phyloP scores from a whole-genome alignment of 1,140 invertebrate genomes.

The Lucilia sericata region DNA sequence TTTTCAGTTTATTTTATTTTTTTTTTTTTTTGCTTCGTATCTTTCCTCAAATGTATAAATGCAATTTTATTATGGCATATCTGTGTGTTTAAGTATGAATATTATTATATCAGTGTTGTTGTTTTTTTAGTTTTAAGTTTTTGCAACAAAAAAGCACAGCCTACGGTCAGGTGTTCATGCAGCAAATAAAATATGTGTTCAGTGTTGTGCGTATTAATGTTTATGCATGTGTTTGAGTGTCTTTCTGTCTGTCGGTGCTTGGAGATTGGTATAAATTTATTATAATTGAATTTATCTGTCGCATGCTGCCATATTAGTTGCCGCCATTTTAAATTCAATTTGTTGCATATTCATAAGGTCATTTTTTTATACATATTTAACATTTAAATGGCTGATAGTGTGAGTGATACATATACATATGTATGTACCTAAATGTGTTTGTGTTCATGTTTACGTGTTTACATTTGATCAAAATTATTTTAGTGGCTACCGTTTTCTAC shows the following conservation, averaged over 20 bases:
- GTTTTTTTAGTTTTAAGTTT: neutral
- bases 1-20: too few species aligned
- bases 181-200: neutral
- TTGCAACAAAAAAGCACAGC: neutral
- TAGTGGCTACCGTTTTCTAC: constrained; percentile 26
- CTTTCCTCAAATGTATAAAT: neutral
- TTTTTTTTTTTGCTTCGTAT: neutral
- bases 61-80: neutral
- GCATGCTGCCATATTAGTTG: constrained; percentile 19
- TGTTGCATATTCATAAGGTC: constrained; percentile 36
- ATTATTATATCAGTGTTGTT: neutral
- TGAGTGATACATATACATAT: too few species aligned
- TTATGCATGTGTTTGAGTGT: constrained; percentile 4
- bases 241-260: neutral
- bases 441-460: too few species aligned
- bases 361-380: neutral
- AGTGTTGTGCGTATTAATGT: neutral
- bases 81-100: neutral
- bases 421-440: neutral
- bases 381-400: too few species aligned
- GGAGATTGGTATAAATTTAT: constrained; percentile 20
- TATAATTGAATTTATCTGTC: constrained; percentile 41
- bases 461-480: neutral
- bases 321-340: constrained; percentile 37
- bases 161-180: constrained; percentile 15